Base-by-base conservation (phyloP, 2,888 invertebrate species). In the Plebejus melissa region DNA sequence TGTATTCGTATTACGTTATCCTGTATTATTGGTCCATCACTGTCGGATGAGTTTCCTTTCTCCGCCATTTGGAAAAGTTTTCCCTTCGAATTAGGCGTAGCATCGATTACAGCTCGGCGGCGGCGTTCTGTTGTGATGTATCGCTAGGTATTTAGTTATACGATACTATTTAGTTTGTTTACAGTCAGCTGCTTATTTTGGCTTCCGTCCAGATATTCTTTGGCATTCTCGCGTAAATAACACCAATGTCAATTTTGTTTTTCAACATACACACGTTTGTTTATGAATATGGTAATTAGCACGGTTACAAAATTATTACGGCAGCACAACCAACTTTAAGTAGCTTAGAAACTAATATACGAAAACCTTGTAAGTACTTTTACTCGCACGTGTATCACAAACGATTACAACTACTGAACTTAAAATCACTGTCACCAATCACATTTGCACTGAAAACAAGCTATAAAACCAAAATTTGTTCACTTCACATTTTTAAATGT, bases 1-100 rank as follows among this genome's bases (percentile, higher is more conserved):
- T 95, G 95, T 80, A 95, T 94, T 77, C 94, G 90, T 82, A 95
- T 95, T 80, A 95, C 89, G 81, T 95, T 95, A 80, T 94, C 90
- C 79, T 93, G 89, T 86, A 94, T 90, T 81, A 90, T 84, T 78
- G 94, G 94, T 22, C 88, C 87, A 76, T 93, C 92, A 84, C 91
- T 90, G 82, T 92, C 92, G 84, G 89, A 89, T 69, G 87, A 85
- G 76, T 85, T 83, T 76, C 83, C 84, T 82, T 87, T 87, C 79
- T 85, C 85, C 78, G 88, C 87, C 93, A 93, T 93, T 78, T 82
- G 84, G 81, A 77, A 77, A 79, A 81, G 77, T 81, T 82, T 75
- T 80, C 81, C 77, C 77, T 80, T 78, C 80, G 80, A 78, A 79
- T 81, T 79, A 78, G 78, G 80, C 77, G 77, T 80, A 75, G 76